Evolutionary conservation across 2,888 invertebrate genomes (phyloP), one percentile per base, ranked within the genome.

Genomic region (Stegophylla sp.): DNA sequence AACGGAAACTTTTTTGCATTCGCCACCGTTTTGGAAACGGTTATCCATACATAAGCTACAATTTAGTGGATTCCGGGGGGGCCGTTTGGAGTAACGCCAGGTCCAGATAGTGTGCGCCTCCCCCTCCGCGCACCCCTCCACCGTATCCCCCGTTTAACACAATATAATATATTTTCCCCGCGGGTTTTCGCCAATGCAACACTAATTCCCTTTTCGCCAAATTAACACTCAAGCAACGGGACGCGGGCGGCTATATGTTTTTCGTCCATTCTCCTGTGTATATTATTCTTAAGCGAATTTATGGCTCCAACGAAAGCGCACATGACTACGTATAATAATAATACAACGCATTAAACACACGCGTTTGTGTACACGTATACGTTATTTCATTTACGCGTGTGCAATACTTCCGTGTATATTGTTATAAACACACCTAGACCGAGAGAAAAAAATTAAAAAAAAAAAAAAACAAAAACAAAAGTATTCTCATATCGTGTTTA

Each of bases 1-100:
- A 77, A 77, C 69, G 77, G 77, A 77, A 77, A 77, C 77, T 77
- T 77, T n/a, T 76, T 77, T 77, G 77, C 77, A 77, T 77, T 77
- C 77, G 77, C 67, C 77, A 17, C 59, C 77, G 56, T 66, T 77
- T 67, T 45, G 69, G 41, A 59, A 67, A 69, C 17, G 67, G 77
- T 77, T 77, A 77, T 59, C 77, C 77, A 77, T 77, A 69, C 77
- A 77, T 77, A 77, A 77, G 77, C 67, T 77, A 77, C 77, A 77
- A 77, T 77, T 77, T 77, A 77, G 77, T 48, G 59, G 67, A 77
- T 69, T 69, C 67, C 67, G 59, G 12, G 69, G 59, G 12, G 69
- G 56, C 59, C 12, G 77, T 59, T 77, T 77, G 77, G 77, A 77
- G 1, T 0, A 0, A 5, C 13, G 77, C 77, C 77, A 77, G 45